phyloP scores from a whole-genome alignment of 2,113 vertebrate genomes.

The Passer montanus region DNA sequence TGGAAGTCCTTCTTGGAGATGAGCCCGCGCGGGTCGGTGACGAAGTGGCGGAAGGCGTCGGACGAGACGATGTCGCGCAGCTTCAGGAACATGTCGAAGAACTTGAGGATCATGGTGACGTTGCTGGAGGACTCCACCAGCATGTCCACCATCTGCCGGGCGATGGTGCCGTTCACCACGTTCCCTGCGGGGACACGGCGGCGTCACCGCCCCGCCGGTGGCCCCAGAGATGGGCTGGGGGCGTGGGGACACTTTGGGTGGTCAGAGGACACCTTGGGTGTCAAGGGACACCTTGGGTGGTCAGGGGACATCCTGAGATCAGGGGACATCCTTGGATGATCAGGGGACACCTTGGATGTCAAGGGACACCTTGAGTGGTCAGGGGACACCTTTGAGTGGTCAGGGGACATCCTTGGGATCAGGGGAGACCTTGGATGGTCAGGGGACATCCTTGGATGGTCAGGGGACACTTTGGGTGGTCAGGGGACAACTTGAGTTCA shows the following conservation, averaged over 20 bases:
- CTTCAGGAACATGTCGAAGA: constrained; percentile 99
- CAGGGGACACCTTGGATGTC: no score
- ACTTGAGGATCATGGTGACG: constrained; percentile 98
- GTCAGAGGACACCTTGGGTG: no score
- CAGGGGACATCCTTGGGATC: not conserved
- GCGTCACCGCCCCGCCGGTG: not conserved
- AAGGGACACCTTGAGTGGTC: no score
- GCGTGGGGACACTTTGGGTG: not conserved
- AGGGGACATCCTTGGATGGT: no score
- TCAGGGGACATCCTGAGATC: not conserved
- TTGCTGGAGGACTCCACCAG: constrained; percentile 97
- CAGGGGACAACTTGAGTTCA: no score
- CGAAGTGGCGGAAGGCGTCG: constrained; percentile 91
- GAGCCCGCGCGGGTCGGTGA: constrained; percentile 90
- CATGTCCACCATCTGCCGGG: constrained; percentile 98
- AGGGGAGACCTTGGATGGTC: no score
- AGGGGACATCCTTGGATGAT: no score
- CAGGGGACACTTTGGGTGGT: no score
- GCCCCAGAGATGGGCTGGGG: not conserved
- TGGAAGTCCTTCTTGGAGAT: constrained; percentile 99
- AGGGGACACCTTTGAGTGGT: not conserved
- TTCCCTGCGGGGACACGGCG: constrained; percentile 77
- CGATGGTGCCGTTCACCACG: constrained; percentile 94
- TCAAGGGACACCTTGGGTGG: no score
- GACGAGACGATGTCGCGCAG: constrained; percentile 95